Conservation (phyloP, 2,888 invertebrate genomes). For the Exephanes ischioxanthus region DNA sequence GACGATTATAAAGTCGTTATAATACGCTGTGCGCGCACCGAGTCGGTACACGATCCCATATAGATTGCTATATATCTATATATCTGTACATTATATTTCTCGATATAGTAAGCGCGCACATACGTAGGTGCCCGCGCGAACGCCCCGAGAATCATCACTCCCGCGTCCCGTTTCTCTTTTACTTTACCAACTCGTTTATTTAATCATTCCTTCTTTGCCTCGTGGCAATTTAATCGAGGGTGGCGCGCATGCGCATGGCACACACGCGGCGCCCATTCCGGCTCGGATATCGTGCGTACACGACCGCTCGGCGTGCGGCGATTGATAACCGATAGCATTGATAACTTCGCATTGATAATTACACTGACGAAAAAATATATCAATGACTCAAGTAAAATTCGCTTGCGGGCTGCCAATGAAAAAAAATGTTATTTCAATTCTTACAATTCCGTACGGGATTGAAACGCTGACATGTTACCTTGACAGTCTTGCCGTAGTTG, state of each 20-base stretch:
- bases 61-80: not conserved
- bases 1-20: conserved; percentile 69
- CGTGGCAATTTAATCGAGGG: conserved; percentile 58
- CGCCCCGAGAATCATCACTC: conserved; percentile 51
- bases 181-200: conserved; percentile 48
- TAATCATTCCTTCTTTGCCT: conserved; percentile 31
- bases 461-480: too few species aligned
- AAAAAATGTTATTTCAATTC: too few species aligned
- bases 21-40: conserved; percentile 24
- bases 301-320: not conserved
- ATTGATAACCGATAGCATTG: too few species aligned
- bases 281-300: conserved; percentile 29
- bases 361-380: too few species aligned
- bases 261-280: conserved; percentile 37
- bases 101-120: conserved; percentile 1
- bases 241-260: conserved; percentile 45
- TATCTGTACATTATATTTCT: conserved; percentile 10
- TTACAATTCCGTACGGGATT: too few species aligned
- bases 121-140: conserved; percentile 39
- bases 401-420: too few species aligned
- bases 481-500: too few species aligned
- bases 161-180: conserved; percentile 21
- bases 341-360: too few species aligned
- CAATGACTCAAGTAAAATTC: too few species aligned
- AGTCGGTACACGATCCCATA: conserved; percentile 16